Evolutionary conservation across 2,888 invertebrate genomes (phyloP).

Genomic region (Sacculina carcini): DNA sequence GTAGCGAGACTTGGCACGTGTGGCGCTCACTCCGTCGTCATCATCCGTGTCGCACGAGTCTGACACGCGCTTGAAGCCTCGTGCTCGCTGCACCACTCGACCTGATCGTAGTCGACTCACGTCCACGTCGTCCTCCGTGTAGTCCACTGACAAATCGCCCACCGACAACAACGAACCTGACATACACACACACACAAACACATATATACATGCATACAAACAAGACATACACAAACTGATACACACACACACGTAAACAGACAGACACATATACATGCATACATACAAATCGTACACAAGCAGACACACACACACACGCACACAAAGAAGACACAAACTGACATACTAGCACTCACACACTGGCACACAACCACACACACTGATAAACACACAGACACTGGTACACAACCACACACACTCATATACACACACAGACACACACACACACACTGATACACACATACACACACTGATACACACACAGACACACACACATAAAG

Average conservation of each 20-base stretch:
- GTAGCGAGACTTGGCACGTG: not conserved
- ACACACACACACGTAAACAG: too few relatives aligned
- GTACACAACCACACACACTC: conserved; percentile 33
- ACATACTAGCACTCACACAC: too few relatives aligned
- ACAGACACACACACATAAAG: not conserved
- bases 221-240: too few relatives aligned
- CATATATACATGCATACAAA: too few relatives aligned
- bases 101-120: conserved; percentile 20
- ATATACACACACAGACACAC: not conserved
- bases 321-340: too few relatives aligned
- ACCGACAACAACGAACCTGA: conserved; percentile 40
- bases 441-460: not conserved
- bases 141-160: conserved; percentile 47
- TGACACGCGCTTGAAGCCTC: not conserved
- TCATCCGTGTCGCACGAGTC: not conserved
- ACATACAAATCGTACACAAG: too few relatives aligned
- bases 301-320: too few relatives aligned
- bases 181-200: not conserved
- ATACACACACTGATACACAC: conserved; percentile 18
- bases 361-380: too few relatives aligned
- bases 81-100: not conserved
- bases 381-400: too few relatives aligned
- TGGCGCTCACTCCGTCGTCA: not conserved
- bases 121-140: conserved; percentile 57
- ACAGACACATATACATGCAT: too few relatives aligned